These are phyloP conservation scores for Bacillus rossius DNA, from an alignment of 1,140 invertebrate genomes.

Conservation along the genomic window DNA sequence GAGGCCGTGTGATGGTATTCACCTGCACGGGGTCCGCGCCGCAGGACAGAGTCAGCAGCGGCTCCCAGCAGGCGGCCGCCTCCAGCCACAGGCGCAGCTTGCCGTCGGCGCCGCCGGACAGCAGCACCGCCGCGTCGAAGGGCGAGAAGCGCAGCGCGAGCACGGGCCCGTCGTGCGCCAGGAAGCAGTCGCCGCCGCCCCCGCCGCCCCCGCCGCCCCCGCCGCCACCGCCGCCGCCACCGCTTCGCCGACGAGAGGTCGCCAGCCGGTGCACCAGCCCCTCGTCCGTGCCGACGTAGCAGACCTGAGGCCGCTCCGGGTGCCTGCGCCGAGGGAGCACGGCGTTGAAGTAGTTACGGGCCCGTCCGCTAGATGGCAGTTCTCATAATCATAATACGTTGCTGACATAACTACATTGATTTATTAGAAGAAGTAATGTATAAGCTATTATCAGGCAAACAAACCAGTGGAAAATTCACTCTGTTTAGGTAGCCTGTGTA, in stretches of 20 bases:
- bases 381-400: no score
- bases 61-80: slow-evolving; percentile 53
- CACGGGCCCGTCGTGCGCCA: slow-evolving; percentile 74
- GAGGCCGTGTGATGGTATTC: no score
- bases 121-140: slow-evolving; percentile 65
- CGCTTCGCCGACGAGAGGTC: slow-evolving; percentile 60
- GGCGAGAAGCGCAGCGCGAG: slow-evolving; percentile 72
- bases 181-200: slow-evolving; percentile 63
- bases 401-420: no score
- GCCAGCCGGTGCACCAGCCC: slow-evolving; percentile 75
- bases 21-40: slow-evolving; percentile 50
- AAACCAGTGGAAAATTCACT: no score
- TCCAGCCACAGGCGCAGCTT: slow-evolving; percentile 70
- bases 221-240: no score
- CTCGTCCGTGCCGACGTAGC: slow-evolving; percentile 77
- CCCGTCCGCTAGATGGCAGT: no score
- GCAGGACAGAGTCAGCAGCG: slow-evolving; percentile 54
- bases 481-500: no score
- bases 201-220: no score
- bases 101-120: slow-evolving; percentile 83
- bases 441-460: no score
- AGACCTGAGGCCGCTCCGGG: slow-evolving; percentile 56
- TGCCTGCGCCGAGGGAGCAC: slow-evolving; percentile 49
- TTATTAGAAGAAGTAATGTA: no score
- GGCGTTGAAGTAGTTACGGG: no score